Evolutionary conservation across 1,140 invertebrate genomes (phyloP), one percentile per base, ranked within the genome.

Genomic region (Bombus consobrinus): DNA sequence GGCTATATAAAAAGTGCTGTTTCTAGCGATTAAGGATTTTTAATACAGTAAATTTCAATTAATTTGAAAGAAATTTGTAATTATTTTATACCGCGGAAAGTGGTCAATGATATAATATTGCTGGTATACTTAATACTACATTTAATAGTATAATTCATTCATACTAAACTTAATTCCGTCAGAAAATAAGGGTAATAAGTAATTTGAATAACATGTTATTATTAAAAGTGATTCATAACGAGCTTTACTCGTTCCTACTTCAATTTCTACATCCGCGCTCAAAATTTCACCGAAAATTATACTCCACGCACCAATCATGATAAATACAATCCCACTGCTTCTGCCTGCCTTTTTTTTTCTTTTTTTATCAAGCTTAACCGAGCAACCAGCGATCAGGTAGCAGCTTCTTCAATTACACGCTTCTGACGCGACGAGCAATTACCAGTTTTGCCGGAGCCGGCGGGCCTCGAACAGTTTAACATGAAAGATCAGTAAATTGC

Each of bases 361-460:
- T 32, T 74, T 81, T 74, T 32, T 41, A 73, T 76, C 34, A 76
- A 59, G 34, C 34, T 34, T 59, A 59, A 59, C 53, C 39, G 62
- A 13, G 59, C 59, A 66, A 66, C 77, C 39, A 47, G 41, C 77
- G 39, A 66, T 43, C 77, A 79, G 77, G 77, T 79, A 79, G 77
- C 77, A 79, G 62, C 62, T 66, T 79, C 77, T 66, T 79, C 77
- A 79, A 79, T 79, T 79, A 79, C 77, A 79, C 62, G 77, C 39
- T 47, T 32, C 59, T 68, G 77, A 43, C 62, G 18, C 62, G 77
- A 79, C 62, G 77, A 79, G 77, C 77, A 79, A 79, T 79, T 66
- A 79, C 77, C 77, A 66, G 62, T 68, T 76, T 76, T 41, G 77
- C n/a, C n/a, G 41, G 77, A 66, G 74, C 53, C 47, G 25, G 32